Conservation (phyloP, 2,888 invertebrate species). For the Macrostomum cliftonense region DNA sequence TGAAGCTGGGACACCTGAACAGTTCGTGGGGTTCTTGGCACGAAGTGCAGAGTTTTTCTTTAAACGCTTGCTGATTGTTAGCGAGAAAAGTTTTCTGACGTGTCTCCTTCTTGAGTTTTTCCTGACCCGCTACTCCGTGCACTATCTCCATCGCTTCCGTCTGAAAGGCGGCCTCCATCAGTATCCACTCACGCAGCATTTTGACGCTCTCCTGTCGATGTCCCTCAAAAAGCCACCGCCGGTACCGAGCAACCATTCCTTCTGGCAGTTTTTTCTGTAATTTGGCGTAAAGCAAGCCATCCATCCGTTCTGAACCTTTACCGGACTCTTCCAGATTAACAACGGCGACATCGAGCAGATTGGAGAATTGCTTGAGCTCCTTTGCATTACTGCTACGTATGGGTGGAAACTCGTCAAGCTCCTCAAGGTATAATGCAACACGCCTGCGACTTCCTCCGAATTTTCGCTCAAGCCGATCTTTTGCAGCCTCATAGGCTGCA, state of each 20-base stretch:
- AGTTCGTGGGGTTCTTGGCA: background rate
- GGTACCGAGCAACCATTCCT: conserved; percentile 3
- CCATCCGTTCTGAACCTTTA: background rate
- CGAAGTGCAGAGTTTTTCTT: background rate
- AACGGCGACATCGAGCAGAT: conserved; percentile 6
- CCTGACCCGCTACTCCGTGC: background rate
- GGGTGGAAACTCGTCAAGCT: conserved; percentile 8
- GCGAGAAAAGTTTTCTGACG: background rate
- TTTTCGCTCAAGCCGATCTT: conserved; percentile 8
- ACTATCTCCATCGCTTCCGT: conserved; percentile 8
- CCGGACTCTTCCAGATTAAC: conserved; percentile 9
- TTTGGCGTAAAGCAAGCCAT: conserved; percentile 6
- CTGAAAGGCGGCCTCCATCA: conserved; percentile 5
- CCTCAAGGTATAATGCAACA: conserved; percentile 7
- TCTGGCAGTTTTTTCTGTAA: conserved; percentile 6
- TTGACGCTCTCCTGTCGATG: conserved; percentile 3
- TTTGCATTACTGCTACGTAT: conserved; percentile 3
- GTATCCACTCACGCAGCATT: conserved; percentile 2
- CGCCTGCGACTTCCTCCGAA: conserved; percentile 9
- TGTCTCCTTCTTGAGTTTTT: background rate
- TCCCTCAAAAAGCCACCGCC: conserved; percentile 7
- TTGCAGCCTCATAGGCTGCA: conserved; percentile 10
- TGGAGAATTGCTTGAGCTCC: conserved; percentile 8
- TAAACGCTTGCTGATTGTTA: background rate
- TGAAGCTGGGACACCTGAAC: conserved; percentile 9